Percentiles rank a stretch among this genome's conserved stretches.
These are phyloP conservation scores for Schizopygopsis pylzovi DNA, from an alignment of 2,797 vertebrate species.

Conservation along the genomic window DNA sequence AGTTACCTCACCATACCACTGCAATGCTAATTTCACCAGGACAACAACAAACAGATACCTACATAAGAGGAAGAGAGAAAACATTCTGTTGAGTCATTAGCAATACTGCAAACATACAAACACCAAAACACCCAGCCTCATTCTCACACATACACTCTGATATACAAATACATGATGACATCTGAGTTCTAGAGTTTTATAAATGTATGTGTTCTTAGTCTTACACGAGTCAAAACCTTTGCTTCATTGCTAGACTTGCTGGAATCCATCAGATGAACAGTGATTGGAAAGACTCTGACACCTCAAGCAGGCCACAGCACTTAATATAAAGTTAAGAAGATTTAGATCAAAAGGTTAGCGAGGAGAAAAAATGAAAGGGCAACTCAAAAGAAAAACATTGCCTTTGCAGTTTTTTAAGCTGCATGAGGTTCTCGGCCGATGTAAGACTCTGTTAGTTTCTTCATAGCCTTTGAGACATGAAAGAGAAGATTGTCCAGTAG, in stretches of 20 bases:
- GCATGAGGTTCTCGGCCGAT: constrained; percentile 75
- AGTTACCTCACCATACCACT: constrained; percentile 54
- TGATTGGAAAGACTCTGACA: constrained; percentile 77
- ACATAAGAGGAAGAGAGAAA: constrained; percentile 48
- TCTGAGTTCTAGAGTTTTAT: constrained; percentile 5
- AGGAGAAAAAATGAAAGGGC: constrained; percentile 71
- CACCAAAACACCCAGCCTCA: not conserved
- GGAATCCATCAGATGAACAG: constrained; percentile 72
- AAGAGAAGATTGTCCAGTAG: constrained; percentile 71
- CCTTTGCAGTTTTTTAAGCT: constrained; percentile 74
- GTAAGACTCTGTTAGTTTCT: constrained; percentile 76
- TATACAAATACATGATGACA: not conserved
- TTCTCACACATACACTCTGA: constrained; percentile 14
- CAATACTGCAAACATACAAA: constrained; percentile 10
- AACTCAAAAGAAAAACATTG: constrained; percentile 66
- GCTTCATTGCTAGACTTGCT: constrained; percentile 60
- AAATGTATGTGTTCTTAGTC: not conserved
- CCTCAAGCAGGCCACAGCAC: constrained; percentile 78
- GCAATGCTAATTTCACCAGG: constrained; percentile 51
- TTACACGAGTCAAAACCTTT: constrained; percentile 49
- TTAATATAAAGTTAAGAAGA: constrained; percentile 85
- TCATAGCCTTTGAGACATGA: constrained; percentile 72
- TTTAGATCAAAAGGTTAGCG: constrained; percentile 84
- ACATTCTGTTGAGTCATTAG: constrained; percentile 52
- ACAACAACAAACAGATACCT: constrained; percentile 56